Percentiles rank a stretch among this genome's conserved stretches.
phyloP scores from a whole-genome alignment of 2,888 invertebrate species.

The Pristionchus japonicus region DNA sequence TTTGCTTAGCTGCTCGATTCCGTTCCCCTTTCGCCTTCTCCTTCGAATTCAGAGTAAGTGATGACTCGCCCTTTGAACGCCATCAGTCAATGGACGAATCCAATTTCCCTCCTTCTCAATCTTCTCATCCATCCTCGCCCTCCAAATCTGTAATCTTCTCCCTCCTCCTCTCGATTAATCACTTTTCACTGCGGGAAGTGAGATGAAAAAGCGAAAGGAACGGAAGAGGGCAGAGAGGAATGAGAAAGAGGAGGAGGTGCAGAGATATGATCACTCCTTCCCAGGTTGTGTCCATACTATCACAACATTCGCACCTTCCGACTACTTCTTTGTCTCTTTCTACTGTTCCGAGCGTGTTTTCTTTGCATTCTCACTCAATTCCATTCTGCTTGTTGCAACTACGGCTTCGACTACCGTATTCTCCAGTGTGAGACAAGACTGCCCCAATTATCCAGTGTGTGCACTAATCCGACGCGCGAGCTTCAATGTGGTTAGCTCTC shows the following conservation, averaged over 20 bases:
- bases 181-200: slow-evolving; percentile 38
- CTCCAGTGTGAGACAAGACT: no score
- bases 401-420: background rate
- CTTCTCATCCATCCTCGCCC: background rate
- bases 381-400: background rate
- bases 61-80: slow-evolving; percentile 5
- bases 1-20: slow-evolving; percentile 16
- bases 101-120: background rate
- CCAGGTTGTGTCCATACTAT: background rate
- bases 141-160: slow-evolving; percentile 38
- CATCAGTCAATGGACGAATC: background rate
- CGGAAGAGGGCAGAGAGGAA: background rate
- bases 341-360: background rate
- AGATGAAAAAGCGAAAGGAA: slow-evolving; percentile 41
- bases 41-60: background rate
- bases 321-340: slow-evolving; percentile 6
- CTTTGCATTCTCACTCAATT: background rate
- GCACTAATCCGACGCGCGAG: background rate
- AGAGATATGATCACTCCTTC: slow-evolving; percentile 3
- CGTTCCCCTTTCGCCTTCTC: background rate
- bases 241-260: background rate
- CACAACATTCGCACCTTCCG: slow-evolving; percentile 27
- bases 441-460: background rate
- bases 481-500: slow-evolving; percentile 5
- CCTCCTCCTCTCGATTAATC: slow-evolving; percentile 25